Base-by-base conservation (phyloP, 2,113 vertebrate genomes). In the Lophius piscatorius region DNA sequence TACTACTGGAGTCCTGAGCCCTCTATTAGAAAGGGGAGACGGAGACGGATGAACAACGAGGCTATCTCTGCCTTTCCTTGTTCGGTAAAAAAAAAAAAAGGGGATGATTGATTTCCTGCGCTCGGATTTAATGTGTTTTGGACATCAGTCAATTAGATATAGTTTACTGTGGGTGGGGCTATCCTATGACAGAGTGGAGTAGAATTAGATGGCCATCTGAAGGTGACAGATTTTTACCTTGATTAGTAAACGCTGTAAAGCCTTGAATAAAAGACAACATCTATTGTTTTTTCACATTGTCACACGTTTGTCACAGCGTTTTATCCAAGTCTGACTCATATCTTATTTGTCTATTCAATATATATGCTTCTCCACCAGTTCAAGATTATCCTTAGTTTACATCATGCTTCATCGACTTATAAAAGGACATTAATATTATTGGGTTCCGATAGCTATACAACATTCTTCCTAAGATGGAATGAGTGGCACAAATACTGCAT, bases 91-190 rank as follows among this genome's bases (percentile, higher is more conserved):
- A 60, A 52, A 67, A n/a, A n/a, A n/a, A n/a, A 28, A 54, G 48
- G 39, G 40, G 42, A 69, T 72, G 85, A 88, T 83, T 73, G 87
- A 87, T 88, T 86, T 77, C 57, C 66, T 60, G 51, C 35, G 52
- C 56, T 31, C 31, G 12, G 68, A 70, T 31, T 49, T 62, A 66
- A 76, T 78, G 74, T 78, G 69, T 62, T 66, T 66, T 50, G 64
- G 66, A 31, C 69, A 81, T 81, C 80, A 73, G 76, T 86, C 86
- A 87, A 80, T 88, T 85, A 87, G 76, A 74, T 59, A 65, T 56
- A 69, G 70, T 86, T 82, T 74, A 78, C 52, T 36, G 57, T 14
- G 29, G 47, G 29, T 51, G 35, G 57, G 31, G 51, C 65, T 47
- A 55, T 72, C 12, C 40, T 56, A 40, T 63, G 51, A 80, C 2